These are phyloP conservation scores for Craniophora ligustri DNA, from an alignment of 2,888 invertebrate genomes.

Conservation along the genomic window DNA sequence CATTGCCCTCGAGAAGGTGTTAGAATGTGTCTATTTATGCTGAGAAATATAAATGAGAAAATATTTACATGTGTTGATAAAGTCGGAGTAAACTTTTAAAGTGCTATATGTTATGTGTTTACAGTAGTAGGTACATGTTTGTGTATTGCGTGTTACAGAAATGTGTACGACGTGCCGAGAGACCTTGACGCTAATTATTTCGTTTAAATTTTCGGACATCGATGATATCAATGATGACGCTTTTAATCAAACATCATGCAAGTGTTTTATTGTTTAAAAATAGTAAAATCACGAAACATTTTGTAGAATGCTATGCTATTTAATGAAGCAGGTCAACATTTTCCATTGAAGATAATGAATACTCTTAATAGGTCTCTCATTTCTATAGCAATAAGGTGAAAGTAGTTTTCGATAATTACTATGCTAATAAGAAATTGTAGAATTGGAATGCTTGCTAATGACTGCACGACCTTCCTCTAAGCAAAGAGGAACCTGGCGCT, in stretches of 20 bases:
- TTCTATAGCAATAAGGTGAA: too few species aligned
- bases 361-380: too few species aligned
- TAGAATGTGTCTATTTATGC: slow-evolving; percentile 43
- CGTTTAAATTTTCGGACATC: slow-evolving; percentile 31
- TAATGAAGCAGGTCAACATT: too few species aligned
- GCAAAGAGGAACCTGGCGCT: slow-evolving; percentile 33
- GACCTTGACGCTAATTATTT: slow-evolving; percentile 47
- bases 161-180: slow-evolving; percentile 12
- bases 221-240: slow-evolving; percentile 32
- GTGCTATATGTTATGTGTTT: background rate
- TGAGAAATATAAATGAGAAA: slow-evolving; percentile 42
- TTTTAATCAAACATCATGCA: slow-evolving; percentile 30
- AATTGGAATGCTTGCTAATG: slow-evolving; percentile 24
- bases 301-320: too few species aligned
- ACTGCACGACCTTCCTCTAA: slow-evolving; percentile 18
- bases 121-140: slow-evolving; percentile 4
- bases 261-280: too few species aligned
- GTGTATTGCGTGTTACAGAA: slow-evolving; percentile 16
- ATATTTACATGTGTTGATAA: slow-evolving; percentile 55
- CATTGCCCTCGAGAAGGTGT: slow-evolving; percentile 48
- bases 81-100: slow-evolving; percentile 31
- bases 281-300: too few species aligned
- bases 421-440: slow-evolving; percentile 2
- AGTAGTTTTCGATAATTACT: background rate
- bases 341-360: too few species aligned